Base-by-base conservation (phyloP, 2,113 vertebrate species). In the Pygoscelis antarcticus region DNA sequence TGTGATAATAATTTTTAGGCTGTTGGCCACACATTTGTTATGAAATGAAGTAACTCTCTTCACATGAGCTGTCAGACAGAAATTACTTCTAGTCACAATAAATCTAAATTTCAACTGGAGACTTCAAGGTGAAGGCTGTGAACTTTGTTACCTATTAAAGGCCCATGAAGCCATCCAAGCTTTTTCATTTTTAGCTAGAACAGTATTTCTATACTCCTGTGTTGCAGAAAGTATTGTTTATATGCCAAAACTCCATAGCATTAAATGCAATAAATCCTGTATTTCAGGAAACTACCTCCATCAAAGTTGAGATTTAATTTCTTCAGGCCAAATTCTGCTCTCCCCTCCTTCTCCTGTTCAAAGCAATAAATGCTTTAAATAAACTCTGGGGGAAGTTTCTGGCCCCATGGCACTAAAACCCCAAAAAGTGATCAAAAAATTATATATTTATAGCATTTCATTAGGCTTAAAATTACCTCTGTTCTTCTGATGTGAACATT, bases 21-120 rank as follows among this genome's bases (percentile, higher is more conserved):
- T 93, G 60, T 69, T 96, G 70, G 83, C 65, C 83, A 85, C 74
- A 42, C 40, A 34, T 96, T 96, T 87, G n/a, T 82, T 85, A 87
- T 42, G 58, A 90, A 94, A 91, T 76, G 57, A 77, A 93, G 87
- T 54, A 44, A 87, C 70, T 92, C 69, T 89, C 62, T 61, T 89
- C 93, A 93, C 93, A 70, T 61, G 87, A 95, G 66, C 58, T 94
- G 91, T 80, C 91, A 97, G 77, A 46, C 58, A 95, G 89, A 77
- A 87, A 95, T 82, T 52, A 89, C 83, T 91, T 82, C 17, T 25
- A 74, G 70, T 90, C 57, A 38, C 62, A 55, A 94, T 94, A 87
- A 87, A 83, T 91, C 87, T 93, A 80, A 85, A 87, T 95, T 91
- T 85, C 74, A 87, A 34, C 83, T 54, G 87, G 93, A 95, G 87